Base-by-base conservation (phyloP, 2,888 invertebrate species). In the Neoitamus cyanurus region DNA sequence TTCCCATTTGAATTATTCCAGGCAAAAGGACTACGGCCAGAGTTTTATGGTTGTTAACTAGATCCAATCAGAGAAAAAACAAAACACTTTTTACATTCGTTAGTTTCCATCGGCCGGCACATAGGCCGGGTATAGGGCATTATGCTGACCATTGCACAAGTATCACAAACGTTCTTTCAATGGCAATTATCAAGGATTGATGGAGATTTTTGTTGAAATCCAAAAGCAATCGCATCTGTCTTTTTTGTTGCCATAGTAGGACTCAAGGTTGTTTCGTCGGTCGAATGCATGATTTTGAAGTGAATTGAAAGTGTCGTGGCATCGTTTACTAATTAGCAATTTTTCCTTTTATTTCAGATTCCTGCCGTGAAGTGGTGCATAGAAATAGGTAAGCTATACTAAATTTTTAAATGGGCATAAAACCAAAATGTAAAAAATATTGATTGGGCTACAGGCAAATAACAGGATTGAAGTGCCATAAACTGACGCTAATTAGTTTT, bases 171-270 rank as follows among this genome's bases (percentile, higher is more conserved):
- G 31, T 58, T 58, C 15, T 73, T 11, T 36, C 36, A 37, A 73
- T 73, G 77, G 77, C 77, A 77, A 77, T 77, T 77, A 77, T 77
- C 46, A 42, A 77, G 28, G 77, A 77, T 77, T 77, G 77, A 77
- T 77, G 77, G 77, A 77, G 36, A 77, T 77, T 77, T 77, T 77
- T 77, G 77, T 77, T 77, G 77, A 77, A 73, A 34, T 73, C 73
- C 36, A 36, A 36, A 20, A 73, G 34, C 31, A 73, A 31, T 73
- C 36, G 36, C 36, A 15, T 73, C 9, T 73, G 20, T 34, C 36
- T 46, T 36, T 73, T 34, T 73, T 36, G 5, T 42, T 13, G 28
- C 58, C 20, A 58, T 58, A 58, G 25, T 15, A 25, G 9, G 20
- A 20, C 58, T 25, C 58, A 58, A 58, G 58, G 58, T 58, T 58